phyloP scores from a whole-genome alignment of 2,113 vertebrate genomes.

The Equus przewalskii region DNA sequence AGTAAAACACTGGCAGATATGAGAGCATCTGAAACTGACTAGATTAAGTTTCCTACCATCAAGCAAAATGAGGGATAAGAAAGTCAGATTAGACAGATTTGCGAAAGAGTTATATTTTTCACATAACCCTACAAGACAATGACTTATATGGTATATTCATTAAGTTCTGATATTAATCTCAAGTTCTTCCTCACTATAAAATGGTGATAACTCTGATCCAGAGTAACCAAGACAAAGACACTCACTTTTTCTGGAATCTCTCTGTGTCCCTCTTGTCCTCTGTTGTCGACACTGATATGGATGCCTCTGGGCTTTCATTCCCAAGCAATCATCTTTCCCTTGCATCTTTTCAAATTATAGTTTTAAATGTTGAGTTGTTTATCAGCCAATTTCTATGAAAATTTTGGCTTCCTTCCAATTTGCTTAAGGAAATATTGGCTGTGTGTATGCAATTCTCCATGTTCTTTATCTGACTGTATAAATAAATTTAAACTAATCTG shows the following conservation, averaged over 20 bases:
- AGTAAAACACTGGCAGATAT: neutral
- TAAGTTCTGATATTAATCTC: neutral
- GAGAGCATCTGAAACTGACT: neutral
- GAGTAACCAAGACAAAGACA: neutral
- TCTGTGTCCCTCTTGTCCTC: neutral
- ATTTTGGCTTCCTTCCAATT: neutral
- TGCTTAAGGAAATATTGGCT: neutral
- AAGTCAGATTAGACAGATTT: neutral
- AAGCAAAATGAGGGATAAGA: neutral
- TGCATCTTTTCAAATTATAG: neutral
- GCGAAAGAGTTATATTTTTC: neutral
- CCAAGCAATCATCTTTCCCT: neutral
- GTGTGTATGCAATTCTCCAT: neutral
- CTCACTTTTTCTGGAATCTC: neutral
- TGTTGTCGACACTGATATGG: neutral
- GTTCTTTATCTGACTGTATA: neutral
- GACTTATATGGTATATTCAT: neutral
- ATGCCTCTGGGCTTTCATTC: neutral
- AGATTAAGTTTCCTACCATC: neutral
- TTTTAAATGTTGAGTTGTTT: neutral
- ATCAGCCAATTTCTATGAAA: neutral
- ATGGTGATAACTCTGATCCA: neutral
- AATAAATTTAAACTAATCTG: neutral
- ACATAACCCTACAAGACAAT: neutral
- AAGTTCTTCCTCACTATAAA: slow-evolving; percentile 1